Percentiles rank a stretch among this genome's conserved stretches.
Conservation (phyloP, 2,888 invertebrate species). For the Synergus itoensis region DNA sequence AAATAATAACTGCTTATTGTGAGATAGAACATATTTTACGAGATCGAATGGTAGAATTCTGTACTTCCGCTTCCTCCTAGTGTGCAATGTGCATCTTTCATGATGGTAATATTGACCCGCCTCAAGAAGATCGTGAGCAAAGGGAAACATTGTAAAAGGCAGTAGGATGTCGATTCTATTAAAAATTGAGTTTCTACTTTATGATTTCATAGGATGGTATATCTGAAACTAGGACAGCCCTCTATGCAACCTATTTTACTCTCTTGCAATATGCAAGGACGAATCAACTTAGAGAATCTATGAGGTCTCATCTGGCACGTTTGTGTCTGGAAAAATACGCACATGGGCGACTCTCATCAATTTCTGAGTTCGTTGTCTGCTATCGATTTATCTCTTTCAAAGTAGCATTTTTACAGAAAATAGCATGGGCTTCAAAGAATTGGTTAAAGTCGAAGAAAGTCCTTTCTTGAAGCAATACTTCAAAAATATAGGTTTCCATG, state of each 20-base stretch:
- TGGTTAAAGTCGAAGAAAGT: background rate
- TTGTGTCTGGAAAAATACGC: background rate
- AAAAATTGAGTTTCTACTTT: constrained; percentile 20
- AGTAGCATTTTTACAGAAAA: too few species aligned
- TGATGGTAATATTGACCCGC: background rate
- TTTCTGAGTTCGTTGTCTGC: background rate
- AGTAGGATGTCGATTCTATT: background rate
- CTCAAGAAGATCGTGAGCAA: background rate
- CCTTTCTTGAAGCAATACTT: background rate
- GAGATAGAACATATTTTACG: background rate
- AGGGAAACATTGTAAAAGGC: background rate
- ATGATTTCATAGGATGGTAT: constrained; percentile 45
- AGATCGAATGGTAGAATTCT: background rate
- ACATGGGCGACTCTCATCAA: background rate
- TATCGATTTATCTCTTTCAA: too few species aligned
- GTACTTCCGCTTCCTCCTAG: background rate
- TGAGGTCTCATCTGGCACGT: background rate
- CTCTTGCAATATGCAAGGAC: constrained; percentile 20
- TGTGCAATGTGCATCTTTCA: background rate
- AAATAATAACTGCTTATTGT: background rate
- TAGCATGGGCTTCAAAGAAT: too few species aligned
- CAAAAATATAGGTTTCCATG: too few species aligned
- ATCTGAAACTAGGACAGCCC: constrained; percentile 44
- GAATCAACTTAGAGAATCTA: constrained; percentile 32
- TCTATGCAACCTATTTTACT: constrained; percentile 9